Evolutionary conservation across 2,888 invertebrate genomes (phyloP).

Genomic region (Margaritifera margaritifera): DNA sequence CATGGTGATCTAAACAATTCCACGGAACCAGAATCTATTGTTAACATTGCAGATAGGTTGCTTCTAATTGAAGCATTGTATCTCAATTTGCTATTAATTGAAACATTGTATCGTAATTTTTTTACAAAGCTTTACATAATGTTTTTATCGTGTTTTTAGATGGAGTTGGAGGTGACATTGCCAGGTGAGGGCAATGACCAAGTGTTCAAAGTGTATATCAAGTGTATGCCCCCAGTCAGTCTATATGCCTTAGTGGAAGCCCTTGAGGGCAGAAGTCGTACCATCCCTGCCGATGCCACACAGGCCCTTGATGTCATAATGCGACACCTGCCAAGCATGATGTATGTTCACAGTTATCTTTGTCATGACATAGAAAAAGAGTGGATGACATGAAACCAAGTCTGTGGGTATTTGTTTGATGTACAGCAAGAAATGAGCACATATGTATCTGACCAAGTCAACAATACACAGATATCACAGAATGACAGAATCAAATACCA

Average conservation of each 20-base stretch:
- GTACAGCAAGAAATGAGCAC: no score
- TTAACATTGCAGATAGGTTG: no score
- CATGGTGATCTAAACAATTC: no score
- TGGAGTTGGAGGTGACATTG: conserved; percentile 82
- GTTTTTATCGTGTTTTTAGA: conserved; percentile 56
- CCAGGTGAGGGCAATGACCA: conserved; percentile 99
- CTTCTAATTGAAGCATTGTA: conserved; percentile 1
- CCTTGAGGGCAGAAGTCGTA: conserved; percentile 92
- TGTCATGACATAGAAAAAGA: no score
- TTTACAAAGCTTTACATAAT: conserved; percentile 9
- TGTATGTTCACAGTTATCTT: conserved; percentile 72
- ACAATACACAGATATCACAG: no score
- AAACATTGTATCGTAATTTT: not conserved
- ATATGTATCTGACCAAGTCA: no score
- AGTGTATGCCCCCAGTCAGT: conserved; percentile 98
- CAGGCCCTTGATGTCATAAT: conserved; percentile 99
- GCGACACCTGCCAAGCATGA: conserved; percentile 99
- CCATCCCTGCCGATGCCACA: conserved; percentile 97
- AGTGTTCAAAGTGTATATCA: conserved; percentile 96
- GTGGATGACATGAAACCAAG: no score
- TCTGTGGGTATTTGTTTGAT: no score
- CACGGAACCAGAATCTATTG: no score
- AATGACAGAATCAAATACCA: no score
- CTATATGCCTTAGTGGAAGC: conserved; percentile 98
- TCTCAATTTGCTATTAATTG: not conserved